Base-by-base conservation (phyloP, 2,797 vertebrate species). In the Pangasius larnaudii region DNA sequence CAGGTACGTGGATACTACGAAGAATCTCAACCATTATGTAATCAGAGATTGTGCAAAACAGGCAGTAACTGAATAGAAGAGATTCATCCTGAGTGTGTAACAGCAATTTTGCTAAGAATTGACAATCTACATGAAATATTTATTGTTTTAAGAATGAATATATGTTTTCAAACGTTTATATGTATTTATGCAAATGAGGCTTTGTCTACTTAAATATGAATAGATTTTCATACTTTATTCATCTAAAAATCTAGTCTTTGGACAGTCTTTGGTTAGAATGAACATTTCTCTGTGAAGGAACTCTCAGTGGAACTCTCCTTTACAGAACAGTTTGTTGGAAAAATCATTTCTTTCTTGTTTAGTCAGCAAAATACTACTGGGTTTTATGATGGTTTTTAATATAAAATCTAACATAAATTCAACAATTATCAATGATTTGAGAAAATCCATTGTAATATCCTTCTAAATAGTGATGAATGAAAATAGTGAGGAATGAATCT, bases 31-130 rank as follows among this genome's bases (percentile, higher is more conserved):
- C 16, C 18, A 63, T 85, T 72, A 53, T 84, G 56, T 63, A 88
- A 87, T 85, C 46, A 67, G 46, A 87, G 42, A 51, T 88, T 88
- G 77, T 71, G 80, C 49, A 80, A 87, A 49, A 86, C 5, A 14
- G 18, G 46, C 58, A 11, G 19, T 63, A 63, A 75, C 30, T 72
- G 14, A 77, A 80, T 30, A 24, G 27, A 79, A 36, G 3, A 58
- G 24, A 58, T 19, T n/a, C 6, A 75, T 51, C 22, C 74, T 3
- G 18, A 72, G 5, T 49, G 19, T 24, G 16, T 49, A 51, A n/a
- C 24, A 49, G 6, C 49, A 22, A 9, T 19, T 79, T 79, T 79
- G 75, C 8, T 56, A 79, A 56, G 51, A 56, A 79, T 79, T n/a
- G 13, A 53, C 53, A 5, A 30, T 78, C 18, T 36, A 30, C n/a